A percentile compares a stretch with the other conserved stretches of the same genome.
These are phyloP conservation scores for Amblyornis subalaris DNA, from an alignment of 2,113 vertebrate genomes.

Conservation along the genomic window DNA sequence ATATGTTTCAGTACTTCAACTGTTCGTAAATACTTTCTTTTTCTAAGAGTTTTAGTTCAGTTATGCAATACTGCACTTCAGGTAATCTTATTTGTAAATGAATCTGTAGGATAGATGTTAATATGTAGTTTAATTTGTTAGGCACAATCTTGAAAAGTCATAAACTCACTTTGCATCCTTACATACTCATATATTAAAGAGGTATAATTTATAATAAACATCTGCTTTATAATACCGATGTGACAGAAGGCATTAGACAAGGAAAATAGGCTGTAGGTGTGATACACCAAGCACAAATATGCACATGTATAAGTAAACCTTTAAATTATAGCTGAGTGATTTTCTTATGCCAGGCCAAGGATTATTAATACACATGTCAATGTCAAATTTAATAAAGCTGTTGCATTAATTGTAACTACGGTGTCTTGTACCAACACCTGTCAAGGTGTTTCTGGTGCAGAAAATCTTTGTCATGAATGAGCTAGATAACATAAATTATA, in stretches of 20 bases:
- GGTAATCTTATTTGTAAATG: constrained; percentile 64
- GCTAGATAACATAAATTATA: constrained; percentile 29
- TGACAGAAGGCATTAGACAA: constrained; percentile 63
- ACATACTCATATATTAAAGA: constrained; percentile 50
- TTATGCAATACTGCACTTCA: constrained; percentile 22
- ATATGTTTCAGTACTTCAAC: not conserved
- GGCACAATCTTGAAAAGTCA: constrained; percentile 53
- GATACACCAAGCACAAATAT: constrained; percentile 33
- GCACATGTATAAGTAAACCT: constrained; percentile 64
- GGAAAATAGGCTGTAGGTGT: constrained; percentile 51
- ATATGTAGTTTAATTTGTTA: constrained; percentile 54
- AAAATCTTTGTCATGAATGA: constrained; percentile 54
- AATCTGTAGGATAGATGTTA: constrained; percentile 49
- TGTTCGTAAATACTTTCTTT: constrained; percentile 2
- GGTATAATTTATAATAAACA: constrained; percentile 68
- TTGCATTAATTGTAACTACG: constrained; percentile 34
- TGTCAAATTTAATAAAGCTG: constrained; percentile 58
- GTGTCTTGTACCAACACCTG: constrained; percentile 38
- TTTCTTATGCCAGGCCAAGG: constrained; percentile 58
- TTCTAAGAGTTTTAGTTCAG: not conserved
- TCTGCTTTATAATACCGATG: constrained; percentile 61
- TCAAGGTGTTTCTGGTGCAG: constrained; percentile 54
- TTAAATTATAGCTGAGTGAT: constrained; percentile 52
- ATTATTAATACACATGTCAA: constrained; percentile 63
- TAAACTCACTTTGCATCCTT: constrained; percentile 60